Conservation (phyloP, 2,888 invertebrate species). For the Timandra comae region DNA sequence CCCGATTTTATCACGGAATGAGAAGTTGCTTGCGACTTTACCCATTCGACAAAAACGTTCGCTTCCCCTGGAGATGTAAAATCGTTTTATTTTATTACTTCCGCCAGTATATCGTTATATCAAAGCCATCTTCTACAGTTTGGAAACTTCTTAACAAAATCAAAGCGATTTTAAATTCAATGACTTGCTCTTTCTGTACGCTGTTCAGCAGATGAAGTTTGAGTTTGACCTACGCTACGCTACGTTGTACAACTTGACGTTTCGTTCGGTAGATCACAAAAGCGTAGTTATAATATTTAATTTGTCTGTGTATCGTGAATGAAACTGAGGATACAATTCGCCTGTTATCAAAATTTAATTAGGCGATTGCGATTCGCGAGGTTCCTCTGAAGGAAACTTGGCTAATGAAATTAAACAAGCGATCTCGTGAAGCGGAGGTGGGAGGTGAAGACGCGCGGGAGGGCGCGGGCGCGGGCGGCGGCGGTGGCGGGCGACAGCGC, state of each 20-base stretch:
- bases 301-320: conserved; percentile 1
- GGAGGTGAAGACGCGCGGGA: conserved; percentile 18
- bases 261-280: not conserved
- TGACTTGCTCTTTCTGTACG: conserved; percentile 12
- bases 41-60: conserved; percentile 73
- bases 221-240: conserved; percentile 7
- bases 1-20: conserved; percentile 73
- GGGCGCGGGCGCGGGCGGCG: conserved; percentile 13
- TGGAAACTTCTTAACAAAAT: conserved; percentile 49
- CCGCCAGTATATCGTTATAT: conserved; percentile 71
- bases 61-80: conserved; percentile 73
- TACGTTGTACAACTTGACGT: not conserved
- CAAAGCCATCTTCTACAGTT: conserved; percentile 50
- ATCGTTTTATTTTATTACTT: conserved; percentile 77
- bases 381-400: conserved; percentile 25
- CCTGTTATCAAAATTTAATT: conserved; percentile 26
- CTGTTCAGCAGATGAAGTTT: conserved; percentile 10
- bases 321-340: conserved; percentile 17
- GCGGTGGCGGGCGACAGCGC: conserved; percentile 18
- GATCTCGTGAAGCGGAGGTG: conserved; percentile 30
- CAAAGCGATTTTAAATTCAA: conserved; percentile 32
- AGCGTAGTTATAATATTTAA: conserved; percentile 1
- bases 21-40: conserved; percentile 73
- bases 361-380: conserved; percentile 21
- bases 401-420: conserved; percentile 45